phyloP scores from a whole-genome alignment of 2,888 invertebrate genomes.

The Gryllus longicercus region DNA sequence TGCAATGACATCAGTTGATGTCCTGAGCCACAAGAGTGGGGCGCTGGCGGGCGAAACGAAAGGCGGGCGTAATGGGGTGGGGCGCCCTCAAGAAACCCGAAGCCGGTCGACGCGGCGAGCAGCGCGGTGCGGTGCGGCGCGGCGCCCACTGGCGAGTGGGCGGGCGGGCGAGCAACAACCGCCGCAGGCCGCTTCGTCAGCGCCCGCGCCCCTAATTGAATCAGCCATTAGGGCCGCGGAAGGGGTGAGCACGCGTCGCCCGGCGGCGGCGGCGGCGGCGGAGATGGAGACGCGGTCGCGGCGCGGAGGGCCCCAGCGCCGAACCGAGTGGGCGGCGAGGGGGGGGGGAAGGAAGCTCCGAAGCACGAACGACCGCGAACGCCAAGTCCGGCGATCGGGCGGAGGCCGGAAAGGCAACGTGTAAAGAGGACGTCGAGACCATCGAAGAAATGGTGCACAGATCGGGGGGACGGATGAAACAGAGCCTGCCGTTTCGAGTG shows the following conservation, averaged over 20 bases:
- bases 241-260: slow-evolving; percentile 22
- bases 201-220: slow-evolving; percentile 22
- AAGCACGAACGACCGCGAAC: too few relatives aligned
- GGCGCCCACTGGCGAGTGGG: too few relatives aligned
- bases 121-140: neutral
- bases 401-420: too few relatives aligned
- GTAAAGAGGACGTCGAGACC: too few relatives aligned
- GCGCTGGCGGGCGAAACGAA: neutral
- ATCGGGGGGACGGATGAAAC: too few relatives aligned
- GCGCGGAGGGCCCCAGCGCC: too few relatives aligned
- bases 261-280: neutral
- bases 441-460: too few relatives aligned
- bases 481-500: too few relatives aligned
- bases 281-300: neutral
- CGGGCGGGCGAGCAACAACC: neutral
- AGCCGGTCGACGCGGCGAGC: neutral
- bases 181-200: neutral
- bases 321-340: too few relatives aligned
- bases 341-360: too few relatives aligned
- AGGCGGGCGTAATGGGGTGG: neutral
- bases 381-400: too few relatives aligned
- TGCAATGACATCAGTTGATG: too few relatives aligned
- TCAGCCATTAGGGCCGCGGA: slow-evolving; percentile 27
- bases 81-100: neutral
- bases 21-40: neutral